Base-by-base conservation (phyloP, 2,888 invertebrate genomes). In the Mayetiola destructor region DNA sequence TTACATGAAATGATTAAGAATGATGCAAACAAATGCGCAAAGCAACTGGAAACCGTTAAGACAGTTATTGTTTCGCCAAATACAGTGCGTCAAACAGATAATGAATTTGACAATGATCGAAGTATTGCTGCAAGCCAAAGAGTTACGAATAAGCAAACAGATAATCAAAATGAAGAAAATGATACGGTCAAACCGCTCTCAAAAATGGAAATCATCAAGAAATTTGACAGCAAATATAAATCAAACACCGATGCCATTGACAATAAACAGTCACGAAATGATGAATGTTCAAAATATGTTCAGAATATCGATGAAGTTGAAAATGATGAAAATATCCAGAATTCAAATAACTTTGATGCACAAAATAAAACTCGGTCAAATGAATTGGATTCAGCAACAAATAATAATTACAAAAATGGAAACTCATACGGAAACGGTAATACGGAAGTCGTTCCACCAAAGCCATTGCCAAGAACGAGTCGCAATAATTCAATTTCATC, bases 381-480 rank as follows among this genome's bases (percentile, higher is more conserved):
- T 9, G 37, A 56, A 39, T 2, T 27, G 9, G 18, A 29, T 14
- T 40, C 30, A 12, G 29, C 27, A 18, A 20, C 35, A 36, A 52
- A 20, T 20, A 42, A 57, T 27, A 36, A 37, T 36, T 23, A 16
- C 8, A 57, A 57, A 37, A 73, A 73, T 58, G 73, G 74, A 64
- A 63, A 73, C 59, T 75, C 75, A 8, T 23, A 42, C 30, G 18
- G 29, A 53, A 53, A 53, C 30, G 73, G 74, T 64, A 64, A 73
- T 59, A 69, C 73, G 6, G 77, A 76, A 42, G 64, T 66, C 1
- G 76, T 80, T 53, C 82, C 84, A 1, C 88, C 88, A 0, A 88
- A 88, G 68, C 88, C 89, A 14, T 74, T 88, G 72, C 88, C 89
- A 1, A 77, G 88, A 64, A 82, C 85, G 0, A 87, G 81, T 48